A percentile compares a stretch with the other conserved stretches of the same genome.
These are phyloP conservation scores for Strix uralensis DNA, from an alignment of 2,113 vertebrate genomes.

Conservation along the genomic window DNA sequence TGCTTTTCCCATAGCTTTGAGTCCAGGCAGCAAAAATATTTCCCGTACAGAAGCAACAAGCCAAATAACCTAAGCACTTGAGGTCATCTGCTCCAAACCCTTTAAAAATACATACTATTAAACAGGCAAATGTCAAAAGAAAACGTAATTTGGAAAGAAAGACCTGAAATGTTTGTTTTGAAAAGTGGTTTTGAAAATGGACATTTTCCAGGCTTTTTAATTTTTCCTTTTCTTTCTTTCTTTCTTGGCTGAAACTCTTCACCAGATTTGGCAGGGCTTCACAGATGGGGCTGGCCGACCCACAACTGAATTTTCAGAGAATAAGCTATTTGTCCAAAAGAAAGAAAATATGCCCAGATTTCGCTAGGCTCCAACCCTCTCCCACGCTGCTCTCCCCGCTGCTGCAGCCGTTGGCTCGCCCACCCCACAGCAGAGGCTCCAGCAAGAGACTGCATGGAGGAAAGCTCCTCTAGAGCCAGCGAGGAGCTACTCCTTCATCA, in stretches of 20 bases:
- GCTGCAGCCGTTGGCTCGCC: neutral
- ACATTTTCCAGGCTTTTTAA: conserved; percentile 11
- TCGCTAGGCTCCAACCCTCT: conserved; percentile 28
- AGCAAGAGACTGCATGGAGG: neutral
- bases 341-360: conserved; percentile 59
- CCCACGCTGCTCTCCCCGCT: conserved; percentile 33
- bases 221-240: conserved; percentile 32
- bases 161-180: conserved; percentile 56
- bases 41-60: neutral
- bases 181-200: conserved; percentile 30
- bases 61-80: neutral
- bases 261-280: conserved; percentile 48
- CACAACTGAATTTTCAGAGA: conserved; percentile 42
- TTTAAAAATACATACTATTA: neutral
- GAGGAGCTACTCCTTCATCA: neutral
- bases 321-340: conserved; percentile 62
- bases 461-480: neutral
- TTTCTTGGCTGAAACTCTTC: conserved; percentile 50
- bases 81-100: neutral
- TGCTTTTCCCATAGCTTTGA: neutral
- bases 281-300: conserved; percentile 51
- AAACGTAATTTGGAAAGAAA: conserved; percentile 11
- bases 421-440: neutral
- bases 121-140: conserved; percentile 1
- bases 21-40: neutral